These are phyloP conservation scores for Rhynchonema sp. DNA, from an alignment of 2,888 invertebrate genomes.

Conservation along the genomic window DNA sequence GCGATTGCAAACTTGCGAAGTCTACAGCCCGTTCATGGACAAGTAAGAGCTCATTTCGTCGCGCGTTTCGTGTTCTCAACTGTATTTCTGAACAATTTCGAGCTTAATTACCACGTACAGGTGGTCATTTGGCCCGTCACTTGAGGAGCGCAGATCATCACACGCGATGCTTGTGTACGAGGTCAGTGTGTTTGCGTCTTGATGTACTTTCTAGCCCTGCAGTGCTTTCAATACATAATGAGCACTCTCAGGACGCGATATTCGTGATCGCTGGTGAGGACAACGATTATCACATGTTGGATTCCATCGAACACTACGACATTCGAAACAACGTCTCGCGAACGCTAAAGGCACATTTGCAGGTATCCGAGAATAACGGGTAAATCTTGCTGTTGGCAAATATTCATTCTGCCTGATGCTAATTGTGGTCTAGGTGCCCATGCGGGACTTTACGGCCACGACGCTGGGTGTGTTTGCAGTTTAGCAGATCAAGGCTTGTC, in stretches of 20 bases:
- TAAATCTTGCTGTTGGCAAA: not conserved
- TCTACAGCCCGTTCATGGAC: not conserved
- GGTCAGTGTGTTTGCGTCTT: no score
- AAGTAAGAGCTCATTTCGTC: not conserved
- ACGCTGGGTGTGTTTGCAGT: not conserved
- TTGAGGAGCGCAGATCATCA: not conserved
- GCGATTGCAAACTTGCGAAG: not conserved
- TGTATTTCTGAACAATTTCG: no score
- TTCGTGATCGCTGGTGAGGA: not conserved
- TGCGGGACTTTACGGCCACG: not conserved
- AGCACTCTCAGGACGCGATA: not conserved
- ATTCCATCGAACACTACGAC: not conserved
- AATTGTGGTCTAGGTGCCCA: no score
- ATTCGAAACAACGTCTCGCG: not conserved
- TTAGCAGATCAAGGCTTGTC: no score
- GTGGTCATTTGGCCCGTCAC: not conserved
- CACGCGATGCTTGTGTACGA: not conserved
- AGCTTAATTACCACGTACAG: not conserved
- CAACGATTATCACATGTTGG: not conserved
- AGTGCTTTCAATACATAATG: no score
- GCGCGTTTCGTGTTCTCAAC: not conserved
- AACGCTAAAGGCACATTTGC: not conserved
- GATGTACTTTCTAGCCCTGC: no score
- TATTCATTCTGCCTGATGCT: no score
- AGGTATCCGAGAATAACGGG: not conserved